Base-by-base conservation (phyloP, 2,888 invertebrate species). In the Phyto melanocephala region DNA sequence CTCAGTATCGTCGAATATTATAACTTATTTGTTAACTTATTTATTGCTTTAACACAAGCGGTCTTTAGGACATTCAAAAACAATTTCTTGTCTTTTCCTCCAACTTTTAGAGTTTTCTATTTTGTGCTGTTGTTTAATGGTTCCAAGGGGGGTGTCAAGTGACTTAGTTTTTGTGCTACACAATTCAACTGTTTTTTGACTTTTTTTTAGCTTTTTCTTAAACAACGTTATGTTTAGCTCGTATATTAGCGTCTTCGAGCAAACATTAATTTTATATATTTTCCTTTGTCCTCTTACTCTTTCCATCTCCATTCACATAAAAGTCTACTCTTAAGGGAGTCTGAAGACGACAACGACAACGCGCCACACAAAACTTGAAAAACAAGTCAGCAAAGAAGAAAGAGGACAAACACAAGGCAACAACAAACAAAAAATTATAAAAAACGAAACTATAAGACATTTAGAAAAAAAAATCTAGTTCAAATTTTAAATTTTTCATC, bases 121-220 rank as follows among this genome's bases (percentile, higher is more conserved):
- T n/a, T 52, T 4, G 10, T 15, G 37, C n/a, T 52, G 35, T 3
- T 52, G 6, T 54, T 76, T 77, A 77, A 70, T 77, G 35, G 42
- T 33, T 35, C 35, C 68, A 62, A n/a, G 8, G 70, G 68, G 70
- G 54, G 63, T 63, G 54, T 70, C 62, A 56, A 70, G 37, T 77
- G 70, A 77, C 77, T 63, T n/a, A 62, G 67, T 68, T 63, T 63
- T 63, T 42, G 24, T 42, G 1, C 24, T 42, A 42, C n/a, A 40
- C 40, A 62, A 20, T 62, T 3, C 7, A 15, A 24, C 22, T 22
- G 8, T 24, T 62, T 40, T 62, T 50, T n/a, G n/a, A n/a, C n/a
- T n/a, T n/a, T 13, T 17, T 17, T 33, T 17, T 20, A 13, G 40
- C 7, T 28, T 54, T 35, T 42, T 28, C 22, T 42, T 17, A 52